Evolutionary conservation across 2,888 invertebrate species (phyloP).

Genomic region (Sarcophaga rosellei): DNA sequence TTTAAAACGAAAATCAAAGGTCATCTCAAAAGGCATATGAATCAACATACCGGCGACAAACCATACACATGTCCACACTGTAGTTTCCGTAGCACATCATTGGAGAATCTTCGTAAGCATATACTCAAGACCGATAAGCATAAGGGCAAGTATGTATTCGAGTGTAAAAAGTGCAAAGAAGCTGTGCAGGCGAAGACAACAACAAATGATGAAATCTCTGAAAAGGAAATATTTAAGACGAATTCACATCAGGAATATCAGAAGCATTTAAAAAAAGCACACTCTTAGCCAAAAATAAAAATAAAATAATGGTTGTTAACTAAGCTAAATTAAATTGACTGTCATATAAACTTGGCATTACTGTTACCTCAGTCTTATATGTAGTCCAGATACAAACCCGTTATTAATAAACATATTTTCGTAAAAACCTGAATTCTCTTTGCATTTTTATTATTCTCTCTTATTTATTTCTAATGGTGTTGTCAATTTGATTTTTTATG

Average conservation of each 20-base stretch:
- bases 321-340: not conserved
- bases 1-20: constrained; percentile 86
- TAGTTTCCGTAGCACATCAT: constrained; percentile 87
- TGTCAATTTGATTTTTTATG: no score
- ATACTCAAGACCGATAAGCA: constrained; percentile 90
- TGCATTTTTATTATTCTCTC: not conserved
- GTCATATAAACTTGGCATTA: constrained; percentile 15
- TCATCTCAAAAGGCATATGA: constrained; percentile 89
- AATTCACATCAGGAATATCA: constrained; percentile 77
- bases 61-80: constrained; percentile 94
- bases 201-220: not conserved
- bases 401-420: not conserved
- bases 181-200: not conserved
- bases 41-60: constrained; percentile 90
- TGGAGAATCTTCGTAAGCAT: constrained; percentile 95
- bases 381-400: constrained; percentile 4
- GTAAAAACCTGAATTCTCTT: not conserved
- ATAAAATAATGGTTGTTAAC: not conserved
- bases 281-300: constrained; percentile 2
- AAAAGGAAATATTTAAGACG: constrained; percentile 72
- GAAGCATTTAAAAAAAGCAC: constrained; percentile 71
- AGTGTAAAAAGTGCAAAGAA: constrained; percentile 85
- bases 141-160: constrained; percentile 89
- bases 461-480: no score
- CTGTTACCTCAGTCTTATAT: not conserved